phyloP scores from a whole-genome alignment of 2,888 invertebrate species.

The Unio delphinus region DNA sequence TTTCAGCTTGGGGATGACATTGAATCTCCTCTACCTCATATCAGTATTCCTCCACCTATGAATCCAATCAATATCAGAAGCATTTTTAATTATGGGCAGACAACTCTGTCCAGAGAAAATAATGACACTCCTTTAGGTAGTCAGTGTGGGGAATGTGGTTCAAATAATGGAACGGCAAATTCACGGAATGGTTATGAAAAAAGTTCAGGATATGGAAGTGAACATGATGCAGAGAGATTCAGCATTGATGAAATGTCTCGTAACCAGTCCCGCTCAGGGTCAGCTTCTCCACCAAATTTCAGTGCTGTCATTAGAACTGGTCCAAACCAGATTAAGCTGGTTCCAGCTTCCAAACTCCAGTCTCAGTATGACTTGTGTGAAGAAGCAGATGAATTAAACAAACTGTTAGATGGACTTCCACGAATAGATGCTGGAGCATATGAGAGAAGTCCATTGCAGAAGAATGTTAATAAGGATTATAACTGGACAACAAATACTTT shows the following conservation, averaged over 20 bases:
- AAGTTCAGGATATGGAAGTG: slow-evolving; percentile 65
- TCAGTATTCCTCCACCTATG: slow-evolving; percentile 63
- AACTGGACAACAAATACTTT: slow-evolving; percentile 14
- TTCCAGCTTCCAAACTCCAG: slow-evolving; percentile 50
- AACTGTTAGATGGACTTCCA: slow-evolving; percentile 57
- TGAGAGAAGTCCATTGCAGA: slow-evolving; percentile 50
- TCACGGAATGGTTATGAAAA: slow-evolving; percentile 58
- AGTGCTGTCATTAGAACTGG: slow-evolving; percentile 65
- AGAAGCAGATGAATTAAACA: slow-evolving; percentile 47
- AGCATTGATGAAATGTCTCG: slow-evolving; percentile 56
- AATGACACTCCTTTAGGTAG: slow-evolving; percentile 53
- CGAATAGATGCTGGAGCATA: slow-evolving; percentile 59
- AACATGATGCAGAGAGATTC: slow-evolving; percentile 59
- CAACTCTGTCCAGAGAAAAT: slow-evolving; percentile 37
- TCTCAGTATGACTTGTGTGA: slow-evolving; percentile 33
- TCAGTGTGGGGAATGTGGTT: slow-evolving; percentile 50
- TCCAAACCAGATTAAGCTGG: slow-evolving; percentile 63
- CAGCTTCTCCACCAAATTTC: slow-evolving; percentile 56
- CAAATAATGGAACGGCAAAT: slow-evolving; percentile 56
- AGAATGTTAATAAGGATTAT: slow-evolving; percentile 1
- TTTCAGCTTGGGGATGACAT: slow-evolving; percentile 31
- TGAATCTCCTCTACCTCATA: slow-evolving; percentile 45
- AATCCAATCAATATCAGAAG: slow-evolving; percentile 57
- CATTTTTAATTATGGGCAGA: slow-evolving; percentile 53
- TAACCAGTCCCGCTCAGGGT: slow-evolving; percentile 44